phyloP scores from a whole-genome alignment of 2,797 vertebrate genomes.

The Helostoma temminkii region DNA sequence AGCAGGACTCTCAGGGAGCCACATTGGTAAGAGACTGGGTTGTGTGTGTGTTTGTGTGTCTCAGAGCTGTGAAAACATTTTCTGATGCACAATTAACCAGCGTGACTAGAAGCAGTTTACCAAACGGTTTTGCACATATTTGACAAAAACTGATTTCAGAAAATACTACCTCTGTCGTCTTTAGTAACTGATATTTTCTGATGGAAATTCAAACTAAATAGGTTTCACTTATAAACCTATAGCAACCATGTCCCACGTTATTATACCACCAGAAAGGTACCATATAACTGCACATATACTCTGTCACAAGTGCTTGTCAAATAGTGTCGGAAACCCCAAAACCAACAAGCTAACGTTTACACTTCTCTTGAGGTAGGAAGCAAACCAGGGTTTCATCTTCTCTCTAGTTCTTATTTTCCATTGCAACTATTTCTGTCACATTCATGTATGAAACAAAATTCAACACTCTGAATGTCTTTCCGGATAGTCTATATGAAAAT shows the following conservation, averaged over 20 bases:
- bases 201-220: no score
- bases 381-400: not conserved
- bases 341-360: not conserved
- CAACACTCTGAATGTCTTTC: not conserved
- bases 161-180: no score
- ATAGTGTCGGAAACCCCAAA: not conserved
- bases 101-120: not conserved
- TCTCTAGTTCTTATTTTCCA: not conserved
- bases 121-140: not conserved
- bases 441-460: not conserved
- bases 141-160: no score
- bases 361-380: not conserved
- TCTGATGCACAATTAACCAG: not conserved
- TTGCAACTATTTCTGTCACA: not conserved
- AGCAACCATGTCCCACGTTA: no score
- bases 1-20: slow-evolving; percentile 92
- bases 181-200: no score
- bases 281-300: not conserved
- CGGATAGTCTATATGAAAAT: not conserved
- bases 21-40: slow-evolving; percentile 88
- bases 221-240: no score
- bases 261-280: no score
- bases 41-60: not conserved
- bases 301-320: not conserved
- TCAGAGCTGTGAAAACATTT: not conserved